Base-by-base conservation (phyloP, 2,888 invertebrate genomes). In the Scotopteryx bipunctaria region DNA sequence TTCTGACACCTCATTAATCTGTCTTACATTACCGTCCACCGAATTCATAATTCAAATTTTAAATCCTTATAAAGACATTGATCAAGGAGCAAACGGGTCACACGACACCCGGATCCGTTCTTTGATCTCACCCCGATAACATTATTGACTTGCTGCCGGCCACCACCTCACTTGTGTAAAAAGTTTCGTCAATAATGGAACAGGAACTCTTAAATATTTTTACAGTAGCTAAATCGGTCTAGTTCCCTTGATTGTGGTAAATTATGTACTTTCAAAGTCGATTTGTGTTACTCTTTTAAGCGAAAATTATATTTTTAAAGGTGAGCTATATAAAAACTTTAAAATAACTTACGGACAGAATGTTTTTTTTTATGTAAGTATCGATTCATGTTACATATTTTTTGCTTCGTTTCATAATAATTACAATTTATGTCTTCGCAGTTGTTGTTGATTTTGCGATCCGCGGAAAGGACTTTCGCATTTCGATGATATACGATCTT, bases 41-140 rank as follows among this genome's bases (percentile, higher is more conserved):
- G 31, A 47, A 57, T 53, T 43, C 47, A 47, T 49, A 41, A 52
- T 47, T 44, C 47, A 52, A 36, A 47, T 52, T n/a, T 45, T 55
- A 55, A 58, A 59, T 56, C 49, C 50, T 74, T 74, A 77, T 80
- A 68, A 74, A 79, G 75, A 78, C 76, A 75, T 79, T 74, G 75
- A 78, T 80, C 74, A 77, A 66, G 64, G 57, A 58, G 61, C 52
- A 71, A n/a, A 72, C 72, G 61, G 69, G 63, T 73, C 67, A 66
- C 59, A 65, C 61, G 69, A 73, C 68, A 67, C 63, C 64, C 64
- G 64, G 67, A 66, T 62, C 61, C 63, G 63, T 63, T 53, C 55
- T 64, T 64, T 66, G 71, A 73, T 73, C 63, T 63, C 63, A 66
- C 53, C 52, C 56, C 55, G 73, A 72, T 76, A 69, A 70, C 64